A percentile compares a stretch with the other conserved stretches of the same genome.
Conservation (phyloP, 2,888 invertebrate genomes). For the Allophyes oxyacanthae region DNA sequence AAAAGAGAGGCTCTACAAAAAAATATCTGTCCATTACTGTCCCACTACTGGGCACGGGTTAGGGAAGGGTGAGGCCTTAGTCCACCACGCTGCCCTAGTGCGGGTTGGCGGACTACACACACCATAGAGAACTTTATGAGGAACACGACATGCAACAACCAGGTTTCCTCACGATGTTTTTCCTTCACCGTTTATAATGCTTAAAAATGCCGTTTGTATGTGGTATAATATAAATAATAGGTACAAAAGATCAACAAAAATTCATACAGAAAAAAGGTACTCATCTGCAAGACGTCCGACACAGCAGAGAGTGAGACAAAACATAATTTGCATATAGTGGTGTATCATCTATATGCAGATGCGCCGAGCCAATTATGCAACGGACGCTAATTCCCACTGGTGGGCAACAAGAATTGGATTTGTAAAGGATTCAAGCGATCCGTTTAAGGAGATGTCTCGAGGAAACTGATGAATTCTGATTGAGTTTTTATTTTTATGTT, state of each 20-base stretch:
- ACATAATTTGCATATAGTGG: constrained; percentile 45
- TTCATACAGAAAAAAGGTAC: neutral
- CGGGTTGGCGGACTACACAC: too few species aligned
- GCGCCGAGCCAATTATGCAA: constrained; percentile 54
- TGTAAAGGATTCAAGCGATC: constrained; percentile 16
- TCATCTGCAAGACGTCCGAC: neutral
- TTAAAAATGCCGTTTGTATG: too few species aligned
- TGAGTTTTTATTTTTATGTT: constrained; percentile 5
- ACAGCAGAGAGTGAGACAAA: constrained; percentile 30
- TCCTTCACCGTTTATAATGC: too few species aligned
- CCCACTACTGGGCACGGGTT: too few species aligned
- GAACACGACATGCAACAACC: too few species aligned
- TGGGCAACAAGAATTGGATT: constrained; percentile 43
- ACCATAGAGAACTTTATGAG: too few species aligned
- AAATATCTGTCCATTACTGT: too few species aligned
- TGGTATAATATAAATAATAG: too few species aligned
- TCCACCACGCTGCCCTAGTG: too few species aligned
- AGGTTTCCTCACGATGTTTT: too few species aligned
- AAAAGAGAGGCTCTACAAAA: too few species aligned
- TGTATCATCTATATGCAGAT: constrained; percentile 59
- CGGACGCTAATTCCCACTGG: constrained; percentile 48
- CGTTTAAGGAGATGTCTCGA: constrained; percentile 12
- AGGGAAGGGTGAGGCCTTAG: too few species aligned
- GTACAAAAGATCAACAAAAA: neutral
- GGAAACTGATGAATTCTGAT: neutral